phyloP scores from a whole-genome alignment of 2,888 invertebrate species.

The Embidobia sp. region DNA sequence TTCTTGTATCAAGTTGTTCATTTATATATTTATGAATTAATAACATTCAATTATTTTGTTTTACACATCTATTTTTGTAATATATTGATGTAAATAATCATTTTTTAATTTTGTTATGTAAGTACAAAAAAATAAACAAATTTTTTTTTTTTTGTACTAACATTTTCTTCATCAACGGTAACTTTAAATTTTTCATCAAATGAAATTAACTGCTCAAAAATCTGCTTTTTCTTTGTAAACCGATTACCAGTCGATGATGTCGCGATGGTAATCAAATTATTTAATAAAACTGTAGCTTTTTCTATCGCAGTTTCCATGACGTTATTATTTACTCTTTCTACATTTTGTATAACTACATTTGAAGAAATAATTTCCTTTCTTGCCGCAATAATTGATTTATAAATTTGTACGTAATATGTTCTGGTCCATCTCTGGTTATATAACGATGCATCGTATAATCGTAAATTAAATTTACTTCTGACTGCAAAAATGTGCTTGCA shows the following conservation, averaged over 20 bases:
- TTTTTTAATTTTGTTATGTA: no score
- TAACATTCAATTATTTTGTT: no score
- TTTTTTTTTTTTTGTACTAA: no score
- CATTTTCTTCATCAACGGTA: background rate
- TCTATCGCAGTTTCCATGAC: no score
- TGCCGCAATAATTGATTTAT: background rate
- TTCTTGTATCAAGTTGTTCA: no score
- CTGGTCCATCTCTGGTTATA: slow-evolving; percentile 1
- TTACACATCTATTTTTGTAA: no score
- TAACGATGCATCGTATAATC: background rate
- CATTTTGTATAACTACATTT: background rate
- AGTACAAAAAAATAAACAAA: no score
- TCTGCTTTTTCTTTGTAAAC: background rate
- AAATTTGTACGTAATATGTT: background rate
- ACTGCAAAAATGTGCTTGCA: slow-evolving; percentile 6
- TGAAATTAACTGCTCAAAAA: background rate
- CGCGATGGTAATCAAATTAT: background rate
- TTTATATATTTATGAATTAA: no score
- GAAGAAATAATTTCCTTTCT: background rate
- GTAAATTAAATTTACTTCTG: background rate
- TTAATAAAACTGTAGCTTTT: background rate
- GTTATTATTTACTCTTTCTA: no score
- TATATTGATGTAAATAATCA: no score
- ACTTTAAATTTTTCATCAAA: background rate
- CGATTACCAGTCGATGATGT: background rate